A percentile compares a stretch with the other conserved stretches of the same genome.
phyloP scores from a whole-genome alignment of 2,888 invertebrate genomes.

The Drosophila ustulata region DNA sequence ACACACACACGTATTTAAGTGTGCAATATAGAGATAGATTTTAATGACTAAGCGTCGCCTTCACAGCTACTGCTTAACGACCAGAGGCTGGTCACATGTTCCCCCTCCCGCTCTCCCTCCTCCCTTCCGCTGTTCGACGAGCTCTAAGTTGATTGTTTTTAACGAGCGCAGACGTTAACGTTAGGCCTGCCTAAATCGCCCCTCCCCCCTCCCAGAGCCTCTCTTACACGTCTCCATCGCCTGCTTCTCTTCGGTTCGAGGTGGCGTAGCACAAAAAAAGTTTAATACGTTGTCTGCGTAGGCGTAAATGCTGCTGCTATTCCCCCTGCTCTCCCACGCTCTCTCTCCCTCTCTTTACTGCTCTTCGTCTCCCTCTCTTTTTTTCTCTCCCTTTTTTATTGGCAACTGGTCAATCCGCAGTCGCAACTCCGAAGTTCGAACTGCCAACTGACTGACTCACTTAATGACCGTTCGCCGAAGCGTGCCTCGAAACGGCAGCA shows the following conservation, averaged over 20 bases:
- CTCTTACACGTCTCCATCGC: not conserved
- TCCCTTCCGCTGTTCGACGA: not conserved
- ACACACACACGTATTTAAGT: not conserved
- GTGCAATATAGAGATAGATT: constrained; percentile 15
- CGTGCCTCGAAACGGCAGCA: constrained; percentile 61
- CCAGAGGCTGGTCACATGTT: constrained; percentile 29
- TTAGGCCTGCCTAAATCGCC: constrained; percentile 35
- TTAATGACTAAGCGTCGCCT: constrained; percentile 63
- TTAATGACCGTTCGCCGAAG: constrained; percentile 61
- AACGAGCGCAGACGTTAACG: constrained; percentile 56
- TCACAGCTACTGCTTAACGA: constrained; percentile 63
- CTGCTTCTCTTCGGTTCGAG: constrained; percentile 1
- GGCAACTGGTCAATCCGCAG: constrained; percentile 46
- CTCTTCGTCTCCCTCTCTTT: not conserved
- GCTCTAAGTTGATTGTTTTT: constrained; percentile 54
- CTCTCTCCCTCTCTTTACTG: not conserved
- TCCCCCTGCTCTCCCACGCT: not conserved
- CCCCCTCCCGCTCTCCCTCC: not conserved
- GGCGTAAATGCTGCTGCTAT: constrained; percentile 51
- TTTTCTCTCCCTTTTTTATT: not conserved
- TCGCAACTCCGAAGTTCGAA: constrained; percentile 18
- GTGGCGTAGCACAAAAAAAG: constrained; percentile 17
- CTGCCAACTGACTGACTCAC: constrained; percentile 61
- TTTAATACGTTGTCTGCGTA: constrained; percentile 49
- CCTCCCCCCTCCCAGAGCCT: not conserved